Conservation (phyloP, 1,140 invertebrate species). For the Papilio helenus region DNA sequence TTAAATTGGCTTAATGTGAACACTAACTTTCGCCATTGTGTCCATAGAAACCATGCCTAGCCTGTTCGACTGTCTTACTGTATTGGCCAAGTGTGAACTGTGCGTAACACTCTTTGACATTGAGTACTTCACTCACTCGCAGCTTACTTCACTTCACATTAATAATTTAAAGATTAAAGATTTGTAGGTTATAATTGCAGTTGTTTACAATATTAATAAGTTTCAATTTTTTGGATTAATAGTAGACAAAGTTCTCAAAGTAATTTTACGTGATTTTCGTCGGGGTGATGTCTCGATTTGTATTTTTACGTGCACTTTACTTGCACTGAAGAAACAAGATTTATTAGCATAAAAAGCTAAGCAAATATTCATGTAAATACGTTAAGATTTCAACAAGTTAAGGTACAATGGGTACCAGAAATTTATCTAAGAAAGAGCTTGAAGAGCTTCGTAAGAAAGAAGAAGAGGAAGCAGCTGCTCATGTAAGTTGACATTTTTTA, state of each 20-base stretch:
- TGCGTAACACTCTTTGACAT: neutral
- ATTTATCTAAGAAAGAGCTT: constrained; percentile 92
- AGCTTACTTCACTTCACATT: neutral
- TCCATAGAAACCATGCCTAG: too few relatives aligned
- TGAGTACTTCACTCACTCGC: neutral
- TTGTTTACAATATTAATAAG: neutral
- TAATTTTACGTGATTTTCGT: neutral
- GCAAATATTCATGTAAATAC: constrained; percentile 15
- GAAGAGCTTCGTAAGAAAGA: constrained; percentile 95
- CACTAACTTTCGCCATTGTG: too few relatives aligned
- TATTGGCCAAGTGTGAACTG: neutral
- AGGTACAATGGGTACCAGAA: constrained; percentile 88
- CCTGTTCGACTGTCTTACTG: too few relatives aligned
- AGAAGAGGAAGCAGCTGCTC: constrained; percentile 92
- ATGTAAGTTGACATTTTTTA: constrained; percentile 73
- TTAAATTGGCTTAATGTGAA: too few relatives aligned
- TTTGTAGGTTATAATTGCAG: neutral
- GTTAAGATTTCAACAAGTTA: neutral
- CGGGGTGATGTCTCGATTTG: neutral
- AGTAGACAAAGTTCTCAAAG: neutral
- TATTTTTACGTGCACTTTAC: neutral
- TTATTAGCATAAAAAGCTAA: neutral
- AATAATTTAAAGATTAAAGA: neutral
- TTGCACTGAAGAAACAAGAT: neutral
- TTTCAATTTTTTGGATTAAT: neutral